A percentile compares a stretch with the other conserved stretches of the same genome.
These are phyloP conservation scores for Drosophila navojoa DNA, from an alignment of 1,140 invertebrate genomes.

Conservation along the genomic window DNA sequence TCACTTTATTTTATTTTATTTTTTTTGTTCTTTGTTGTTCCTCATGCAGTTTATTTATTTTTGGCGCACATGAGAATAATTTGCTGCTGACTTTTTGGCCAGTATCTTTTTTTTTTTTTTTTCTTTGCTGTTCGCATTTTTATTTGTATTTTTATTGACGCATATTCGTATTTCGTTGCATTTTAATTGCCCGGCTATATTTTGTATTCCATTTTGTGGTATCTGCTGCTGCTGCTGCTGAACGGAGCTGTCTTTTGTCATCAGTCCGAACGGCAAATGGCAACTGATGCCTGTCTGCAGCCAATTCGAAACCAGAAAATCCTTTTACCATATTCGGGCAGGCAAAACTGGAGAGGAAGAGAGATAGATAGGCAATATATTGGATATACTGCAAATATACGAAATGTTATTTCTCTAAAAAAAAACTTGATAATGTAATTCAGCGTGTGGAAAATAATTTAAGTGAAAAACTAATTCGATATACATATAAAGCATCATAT, in stretches of 20 bases:
- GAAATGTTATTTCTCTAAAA: no score
- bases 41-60: slow-evolving; percentile 51
- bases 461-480: no score
- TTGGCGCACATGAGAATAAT: slow-evolving; percentile 58
- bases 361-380: not conserved
- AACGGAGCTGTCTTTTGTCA: slow-evolving; percentile 40
- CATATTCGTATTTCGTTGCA: slow-evolving; percentile 42
- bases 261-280: slow-evolving; percentile 3
- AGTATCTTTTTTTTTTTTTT: not conserved
- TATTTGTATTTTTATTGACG: no score
- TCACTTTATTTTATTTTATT: no score
- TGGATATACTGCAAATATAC: no score
- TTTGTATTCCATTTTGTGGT: slow-evolving; percentile 58
- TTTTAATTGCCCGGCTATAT: slow-evolving; percentile 69
- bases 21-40: slow-evolving; percentile 15
- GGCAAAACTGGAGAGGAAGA: not conserved
- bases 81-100: slow-evolving; percentile 66
- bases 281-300: slow-evolving; percentile 52
- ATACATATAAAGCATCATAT: no score
- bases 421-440: no score
- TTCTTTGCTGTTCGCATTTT: not conserved
- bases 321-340: not conserved
- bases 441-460: no score
- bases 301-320: not conserved
- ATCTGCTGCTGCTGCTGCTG: slow-evolving; percentile 5